Percentiles rank a stretch among this genome's conserved stretches.
Evolutionary conservation across 1,140 invertebrate genomes (phyloP).

Genomic region (Choristoneura fumiferana): DNA sequence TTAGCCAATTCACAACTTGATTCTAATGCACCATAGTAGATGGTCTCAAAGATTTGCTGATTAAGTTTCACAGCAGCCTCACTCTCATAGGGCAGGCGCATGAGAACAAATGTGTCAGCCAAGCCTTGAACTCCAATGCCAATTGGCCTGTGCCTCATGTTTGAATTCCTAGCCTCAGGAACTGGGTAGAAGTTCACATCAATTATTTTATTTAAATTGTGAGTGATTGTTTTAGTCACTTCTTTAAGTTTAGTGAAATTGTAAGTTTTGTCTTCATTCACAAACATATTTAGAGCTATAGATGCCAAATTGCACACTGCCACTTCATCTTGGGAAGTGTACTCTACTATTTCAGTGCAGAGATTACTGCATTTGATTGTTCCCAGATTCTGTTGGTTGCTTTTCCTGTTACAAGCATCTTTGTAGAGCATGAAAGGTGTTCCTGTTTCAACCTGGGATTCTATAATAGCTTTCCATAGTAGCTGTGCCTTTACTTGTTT

Average conservation of each 20-base stretch:
- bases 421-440: slow-evolving; percentile 99
- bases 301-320: slow-evolving; percentile 99
- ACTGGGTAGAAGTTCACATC: slow-evolving; percentile 98
- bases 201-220: slow-evolving; percentile 98
- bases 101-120: slow-evolving; percentile 97
- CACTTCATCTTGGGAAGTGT: slow-evolving; percentile 94
- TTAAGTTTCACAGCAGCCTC: slow-evolving; percentile 93
- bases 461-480: slow-evolving; percentile 96
- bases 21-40: slow-evolving; percentile 98
- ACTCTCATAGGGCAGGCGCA: slow-evolving; percentile 96
- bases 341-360: slow-evolving; percentile 98
- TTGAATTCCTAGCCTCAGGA: slow-evolving; percentile 91
- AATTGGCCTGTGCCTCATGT: slow-evolving; percentile 96
- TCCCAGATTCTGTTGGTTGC: slow-evolving; percentile 98
- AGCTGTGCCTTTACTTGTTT: slow-evolving; percentile 91
- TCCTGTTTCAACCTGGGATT: slow-evolving; percentile 98
- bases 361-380: slow-evolving; percentile 99
- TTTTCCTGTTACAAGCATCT: slow-evolving; percentile 98
- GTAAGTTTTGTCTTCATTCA: slow-evolving; percentile 88
- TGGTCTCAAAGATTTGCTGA: slow-evolving; percentile 98
- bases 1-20: slow-evolving; percentile 97
- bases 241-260: slow-evolving; percentile 94
- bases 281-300: slow-evolving; percentile 98
- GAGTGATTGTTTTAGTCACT: slow-evolving; percentile 93
- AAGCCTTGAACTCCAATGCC: slow-evolving; percentile 98